phyloP scores from a whole-genome alignment of 2,113 vertebrate genomes.

The Baryphthengus martii region DNA sequence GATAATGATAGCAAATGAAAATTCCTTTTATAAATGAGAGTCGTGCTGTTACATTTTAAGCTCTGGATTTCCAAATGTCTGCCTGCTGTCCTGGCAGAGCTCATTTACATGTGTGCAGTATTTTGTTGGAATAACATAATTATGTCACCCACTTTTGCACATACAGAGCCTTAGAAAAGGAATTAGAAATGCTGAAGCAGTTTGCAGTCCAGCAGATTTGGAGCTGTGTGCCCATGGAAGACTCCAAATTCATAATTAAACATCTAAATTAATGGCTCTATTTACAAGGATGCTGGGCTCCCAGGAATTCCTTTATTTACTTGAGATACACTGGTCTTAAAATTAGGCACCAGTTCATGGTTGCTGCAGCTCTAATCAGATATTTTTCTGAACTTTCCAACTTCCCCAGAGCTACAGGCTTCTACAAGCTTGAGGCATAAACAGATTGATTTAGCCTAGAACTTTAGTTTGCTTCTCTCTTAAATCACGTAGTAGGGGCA shows the following conservation, averaged over 20 bases:
- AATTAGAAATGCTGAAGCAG: not conserved
- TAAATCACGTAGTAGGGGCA: not conserved
- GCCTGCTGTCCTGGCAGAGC: not conserved
- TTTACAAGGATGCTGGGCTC: not conserved
- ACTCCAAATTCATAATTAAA: not conserved
- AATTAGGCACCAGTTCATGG: not conserved
- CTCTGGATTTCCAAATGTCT: not conserved
- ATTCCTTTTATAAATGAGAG: conserved; percentile 18
- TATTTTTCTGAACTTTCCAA: not conserved
- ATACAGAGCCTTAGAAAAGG: not conserved
- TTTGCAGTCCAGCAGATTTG: not conserved
- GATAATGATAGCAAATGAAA: conserved; percentile 6
- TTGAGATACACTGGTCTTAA: not conserved
- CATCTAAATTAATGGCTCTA: not conserved
- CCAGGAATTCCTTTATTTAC: not conserved
- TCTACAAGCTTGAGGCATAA: not conserved
- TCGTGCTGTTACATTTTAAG: not conserved
- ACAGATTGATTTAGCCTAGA: not conserved
- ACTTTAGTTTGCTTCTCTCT: not conserved
- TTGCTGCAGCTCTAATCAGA: not conserved
- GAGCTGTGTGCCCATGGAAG: not conserved
- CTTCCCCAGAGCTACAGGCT: not conserved
- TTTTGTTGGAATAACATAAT: not conserved
- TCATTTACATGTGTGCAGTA: not conserved
- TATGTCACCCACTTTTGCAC: not conserved